phyloP scores from a whole-genome alignment of 2,888 invertebrate genomes.

The Hirtodrosophila histrioides region DNA sequence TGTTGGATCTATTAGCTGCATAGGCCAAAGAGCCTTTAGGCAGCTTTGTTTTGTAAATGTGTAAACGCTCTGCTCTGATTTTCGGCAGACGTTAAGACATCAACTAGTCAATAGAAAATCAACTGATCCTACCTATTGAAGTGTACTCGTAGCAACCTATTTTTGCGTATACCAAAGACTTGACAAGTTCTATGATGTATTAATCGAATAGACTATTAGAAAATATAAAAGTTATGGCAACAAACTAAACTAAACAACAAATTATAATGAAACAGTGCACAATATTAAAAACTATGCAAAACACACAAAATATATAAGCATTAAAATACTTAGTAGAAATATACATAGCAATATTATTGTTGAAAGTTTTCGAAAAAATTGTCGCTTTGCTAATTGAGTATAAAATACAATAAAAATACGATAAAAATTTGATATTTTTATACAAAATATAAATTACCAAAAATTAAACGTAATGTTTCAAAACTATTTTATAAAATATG shows the following conservation, averaged over 20 bases:
- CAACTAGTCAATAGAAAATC: conserved; percentile 34
- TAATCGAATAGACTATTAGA: conserved; percentile 71
- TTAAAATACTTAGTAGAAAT: conserved; percentile 37
- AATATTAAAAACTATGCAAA: conserved; percentile 33
- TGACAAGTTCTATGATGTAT: conserved; percentile 67
- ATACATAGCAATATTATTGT: conserved; percentile 56
- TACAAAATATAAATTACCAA: conserved; percentile 46
- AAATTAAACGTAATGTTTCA: conserved; percentile 39
- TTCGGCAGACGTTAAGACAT: conserved; percentile 31
- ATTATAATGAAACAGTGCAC: conserved; percentile 30
- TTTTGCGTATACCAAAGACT: conserved; percentile 67
- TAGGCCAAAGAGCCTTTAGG: not conserved
- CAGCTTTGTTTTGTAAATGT: conserved; percentile 35
- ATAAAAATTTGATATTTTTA: conserved; percentile 75
- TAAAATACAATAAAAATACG: conserved; percentile 34
- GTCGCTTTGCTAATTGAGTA: conserved; percentile 63
- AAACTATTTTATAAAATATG: conserved; percentile 59
- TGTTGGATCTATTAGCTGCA: conserved; percentile 40
- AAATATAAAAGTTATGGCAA: conserved; percentile 45
- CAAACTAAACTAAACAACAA: conserved; percentile 1
- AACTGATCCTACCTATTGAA: conserved; percentile 63
- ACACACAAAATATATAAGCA: conserved; percentile 23
- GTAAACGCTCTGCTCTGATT: conserved; percentile 23
- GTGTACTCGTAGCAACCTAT: conserved; percentile 24
- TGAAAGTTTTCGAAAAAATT: conserved; percentile 38